These are phyloP conservation scores for Collichthys lucidus DNA, from an alignment of 2,113 vertebrate genomes.

Conservation along the genomic window DNA sequence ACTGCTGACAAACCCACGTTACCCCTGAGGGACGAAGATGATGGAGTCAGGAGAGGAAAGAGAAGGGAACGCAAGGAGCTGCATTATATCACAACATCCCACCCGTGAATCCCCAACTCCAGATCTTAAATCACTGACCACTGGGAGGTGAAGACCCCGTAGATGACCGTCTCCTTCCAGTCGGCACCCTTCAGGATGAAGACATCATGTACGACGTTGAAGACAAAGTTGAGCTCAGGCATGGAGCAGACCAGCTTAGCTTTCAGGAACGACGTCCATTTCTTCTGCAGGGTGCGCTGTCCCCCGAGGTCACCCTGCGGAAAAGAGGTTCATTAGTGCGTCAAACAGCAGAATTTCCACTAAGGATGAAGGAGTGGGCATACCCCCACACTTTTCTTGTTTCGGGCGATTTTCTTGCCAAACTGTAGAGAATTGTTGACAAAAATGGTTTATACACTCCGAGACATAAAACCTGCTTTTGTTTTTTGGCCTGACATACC, in stretches of 20 bases:
- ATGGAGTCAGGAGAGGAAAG: neutral
- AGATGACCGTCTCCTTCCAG: constrained; percentile 90
- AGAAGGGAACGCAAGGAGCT: neutral
- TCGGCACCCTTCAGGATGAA: constrained; percentile 88
- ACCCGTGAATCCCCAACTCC: neutral
- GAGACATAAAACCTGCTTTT: too few species aligned
- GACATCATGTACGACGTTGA: constrained; percentile 94
- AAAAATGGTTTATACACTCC: too few species aligned
- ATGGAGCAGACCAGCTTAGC: constrained; percentile 94
- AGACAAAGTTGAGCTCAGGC: constrained; percentile 94
- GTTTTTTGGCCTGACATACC: too few species aligned
- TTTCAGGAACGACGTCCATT: constrained; percentile 98
- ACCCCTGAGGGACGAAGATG: constrained; percentile 82
- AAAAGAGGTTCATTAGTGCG: neutral
- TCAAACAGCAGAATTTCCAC: neutral
- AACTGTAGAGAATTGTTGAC: too few species aligned
- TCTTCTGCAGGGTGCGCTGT: constrained; percentile 94
- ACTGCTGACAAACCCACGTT: constrained; percentile 96
- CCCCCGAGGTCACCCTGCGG: constrained; percentile 93
- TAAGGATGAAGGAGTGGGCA: too few species aligned
- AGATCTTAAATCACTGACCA: constrained; percentile 86
- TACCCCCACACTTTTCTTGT: too few species aligned
- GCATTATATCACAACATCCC: neutral
- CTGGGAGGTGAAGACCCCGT: constrained; percentile 94
- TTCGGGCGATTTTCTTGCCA: too few species aligned